Conservation (phyloP, 2,888 invertebrate species). For the Suillia variegata region DNA sequence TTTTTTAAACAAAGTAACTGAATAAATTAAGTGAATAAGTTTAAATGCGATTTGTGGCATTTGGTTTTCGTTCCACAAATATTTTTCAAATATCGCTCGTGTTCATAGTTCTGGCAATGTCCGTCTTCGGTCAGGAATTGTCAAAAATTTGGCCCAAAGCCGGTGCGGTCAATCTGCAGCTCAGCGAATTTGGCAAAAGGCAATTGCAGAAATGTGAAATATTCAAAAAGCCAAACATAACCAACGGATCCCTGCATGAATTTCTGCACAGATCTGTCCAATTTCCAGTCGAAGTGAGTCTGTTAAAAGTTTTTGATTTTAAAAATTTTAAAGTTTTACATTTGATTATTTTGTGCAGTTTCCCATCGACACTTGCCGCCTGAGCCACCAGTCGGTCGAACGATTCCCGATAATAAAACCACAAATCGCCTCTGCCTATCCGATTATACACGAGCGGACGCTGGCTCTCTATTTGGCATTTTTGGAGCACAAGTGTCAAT, state of each 20-base stretch:
- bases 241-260: slow-evolving; percentile 28
- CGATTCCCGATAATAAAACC: slow-evolving; percentile 43
- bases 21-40: no score
- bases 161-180: slow-evolving; percentile 18
- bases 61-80: no score
- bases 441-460: slow-evolving; percentile 71
- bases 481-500: slow-evolving; percentile 66
- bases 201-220: slow-evolving; percentile 40
- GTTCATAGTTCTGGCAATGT: no score
- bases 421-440: slow-evolving; percentile 67
- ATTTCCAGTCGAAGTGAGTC: slow-evolving; percentile 47
- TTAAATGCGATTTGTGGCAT: no score
- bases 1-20: no score
- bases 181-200: slow-evolving; percentile 38
- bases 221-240: slow-evolving; percentile 33
- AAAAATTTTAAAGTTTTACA: slow-evolving; percentile 8
- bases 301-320: neutral
- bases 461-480: slow-evolving; percentile 69
- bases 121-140: slow-evolving; percentile 46
- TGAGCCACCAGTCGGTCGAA: slow-evolving; percentile 43
- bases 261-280: slow-evolving; percentile 41
- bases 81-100: no score
- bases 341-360: slow-evolving; percentile 43
- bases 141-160: slow-evolving; percentile 40
- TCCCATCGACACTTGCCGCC: slow-evolving; percentile 53